Base-by-base conservation (phyloP, 2,113 vertebrate species). In the Phrynosoma platyrhinos region DNA sequence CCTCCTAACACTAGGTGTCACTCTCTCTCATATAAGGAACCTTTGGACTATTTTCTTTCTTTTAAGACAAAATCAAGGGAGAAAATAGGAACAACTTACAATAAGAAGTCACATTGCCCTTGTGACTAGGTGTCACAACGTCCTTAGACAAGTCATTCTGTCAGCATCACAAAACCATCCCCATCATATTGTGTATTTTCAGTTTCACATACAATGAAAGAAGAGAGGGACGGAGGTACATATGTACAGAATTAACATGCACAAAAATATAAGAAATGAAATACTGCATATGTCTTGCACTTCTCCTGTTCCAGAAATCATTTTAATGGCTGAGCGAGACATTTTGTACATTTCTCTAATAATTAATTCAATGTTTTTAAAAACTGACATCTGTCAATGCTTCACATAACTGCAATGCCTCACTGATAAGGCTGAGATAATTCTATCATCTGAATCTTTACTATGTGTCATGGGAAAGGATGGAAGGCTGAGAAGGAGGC, bases 1-100 rank as follows among this genome's bases (percentile, higher is more conserved):
- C 53, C 36, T 89, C 91, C 78, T 76, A 92, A 93, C 95, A 90
- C 94, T 95, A 97, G 96, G 91, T 96, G 96, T 83, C 93, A 90
- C 94, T 93, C 89, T 94, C 62, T 30, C 78, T 92, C 89, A n/a
- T 87, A 92, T 25, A 81, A 58, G 52, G 47, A 68, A 30, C 4
- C 86, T 78, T 6, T 88, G 10, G 68, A 66, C 23, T 16, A 4
- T 14, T 58, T 42, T 27, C 64, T 58, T 88, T 89, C 90, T 83
- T 82, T 87, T 81, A 52, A 53, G 71, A 16, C 18, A 42, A 64
- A 72, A 18, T 47, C 23, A 40, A 87, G 0, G 79, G 42, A 71
- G 90, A 79, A 69, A 95, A 83, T 91, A 81, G 58, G 71, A 77
- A 30, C 82, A 82, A 87, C 36, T 27, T 53, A 30, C n/a, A 25